Evolutionary conservation across 2,113 vertebrate genomes (phyloP).

Genomic region (Petaurus breviceps): DNA sequence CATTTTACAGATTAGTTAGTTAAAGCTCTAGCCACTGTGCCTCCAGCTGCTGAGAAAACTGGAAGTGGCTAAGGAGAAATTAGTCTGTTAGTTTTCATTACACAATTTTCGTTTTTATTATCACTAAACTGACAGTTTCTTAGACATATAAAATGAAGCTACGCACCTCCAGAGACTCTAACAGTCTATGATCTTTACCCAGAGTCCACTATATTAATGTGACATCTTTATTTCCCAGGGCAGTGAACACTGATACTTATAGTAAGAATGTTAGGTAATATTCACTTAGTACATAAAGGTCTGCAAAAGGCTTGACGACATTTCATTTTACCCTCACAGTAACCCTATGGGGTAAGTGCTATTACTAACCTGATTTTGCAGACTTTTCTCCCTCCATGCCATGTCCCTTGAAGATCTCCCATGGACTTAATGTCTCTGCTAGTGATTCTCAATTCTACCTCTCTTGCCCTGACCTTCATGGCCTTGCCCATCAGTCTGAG

Average conservation of each 20-base stretch:
- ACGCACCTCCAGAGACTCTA: not conserved
- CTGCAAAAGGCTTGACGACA: not conserved
- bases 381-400: not conserved
- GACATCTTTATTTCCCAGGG: not conserved
- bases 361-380: not conserved
- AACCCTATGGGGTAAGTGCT: not conserved
- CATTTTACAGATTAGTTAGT: not conserved
- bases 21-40: not conserved
- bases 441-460: not conserved
- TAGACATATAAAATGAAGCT: not conserved
- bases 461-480: not conserved
- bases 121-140: not conserved
- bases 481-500: not conserved
- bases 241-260: not conserved
- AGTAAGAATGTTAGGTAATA: not conserved
- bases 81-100: not conserved
- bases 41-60: not conserved
- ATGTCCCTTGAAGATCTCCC: not conserved
- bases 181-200: not conserved
- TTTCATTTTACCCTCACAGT: not conserved
- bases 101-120: not conserved
- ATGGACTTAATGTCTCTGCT: not conserved
- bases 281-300: not conserved
- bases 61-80: not conserved
- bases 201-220: not conserved